Conservation (phyloP, 2,797 vertebrate genomes). For the Anguilla marmorata region DNA sequence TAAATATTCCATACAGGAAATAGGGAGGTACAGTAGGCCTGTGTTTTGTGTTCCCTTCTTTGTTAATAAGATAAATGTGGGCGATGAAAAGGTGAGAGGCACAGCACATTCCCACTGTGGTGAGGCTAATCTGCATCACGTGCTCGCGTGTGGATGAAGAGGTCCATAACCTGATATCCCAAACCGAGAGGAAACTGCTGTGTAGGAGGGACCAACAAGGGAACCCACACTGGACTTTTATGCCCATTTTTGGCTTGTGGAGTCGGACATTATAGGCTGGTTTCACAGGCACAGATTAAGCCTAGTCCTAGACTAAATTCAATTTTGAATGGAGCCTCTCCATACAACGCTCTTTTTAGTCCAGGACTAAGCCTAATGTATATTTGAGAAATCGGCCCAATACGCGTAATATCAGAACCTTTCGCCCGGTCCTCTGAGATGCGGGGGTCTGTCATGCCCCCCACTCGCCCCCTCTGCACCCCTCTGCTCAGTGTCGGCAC, state of each 20-base stretch:
- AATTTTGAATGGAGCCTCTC: slow-evolving; percentile 3
- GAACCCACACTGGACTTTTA: slow-evolving; percentile 31
- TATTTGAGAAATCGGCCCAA: too few relatives aligned
- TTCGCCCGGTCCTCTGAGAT: background rate
- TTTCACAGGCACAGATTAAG: background rate
- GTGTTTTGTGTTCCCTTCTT: slow-evolving; percentile 33
- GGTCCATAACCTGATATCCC: slow-evolving; percentile 37
- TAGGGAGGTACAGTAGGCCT: slow-evolving; percentile 26
- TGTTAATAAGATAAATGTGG: slow-evolving; percentile 45
- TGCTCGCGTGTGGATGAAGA: slow-evolving; percentile 30
- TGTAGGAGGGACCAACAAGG: slow-evolving; percentile 30
- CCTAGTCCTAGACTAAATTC: background rate
- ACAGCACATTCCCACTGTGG: slow-evolving; percentile 25
- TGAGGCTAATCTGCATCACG: slow-evolving; percentile 42
- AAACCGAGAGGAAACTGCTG: slow-evolving; percentile 20
- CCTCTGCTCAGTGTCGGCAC: slow-evolving; percentile 19
- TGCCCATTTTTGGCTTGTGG: slow-evolving; percentile 4
- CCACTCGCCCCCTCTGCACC: background rate
- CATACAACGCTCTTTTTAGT: too few relatives aligned
- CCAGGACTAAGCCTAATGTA: too few relatives aligned
- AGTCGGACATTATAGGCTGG: background rate
- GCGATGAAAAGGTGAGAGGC: slow-evolving; percentile 29
- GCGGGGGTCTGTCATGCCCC: background rate
- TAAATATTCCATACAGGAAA: background rate
- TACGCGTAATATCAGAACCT: slow-evolving; percentile 24